Evolutionary conservation across 2,113 vertebrate genomes (phyloP).

Genomic region (Saguinus imperator): DNA sequence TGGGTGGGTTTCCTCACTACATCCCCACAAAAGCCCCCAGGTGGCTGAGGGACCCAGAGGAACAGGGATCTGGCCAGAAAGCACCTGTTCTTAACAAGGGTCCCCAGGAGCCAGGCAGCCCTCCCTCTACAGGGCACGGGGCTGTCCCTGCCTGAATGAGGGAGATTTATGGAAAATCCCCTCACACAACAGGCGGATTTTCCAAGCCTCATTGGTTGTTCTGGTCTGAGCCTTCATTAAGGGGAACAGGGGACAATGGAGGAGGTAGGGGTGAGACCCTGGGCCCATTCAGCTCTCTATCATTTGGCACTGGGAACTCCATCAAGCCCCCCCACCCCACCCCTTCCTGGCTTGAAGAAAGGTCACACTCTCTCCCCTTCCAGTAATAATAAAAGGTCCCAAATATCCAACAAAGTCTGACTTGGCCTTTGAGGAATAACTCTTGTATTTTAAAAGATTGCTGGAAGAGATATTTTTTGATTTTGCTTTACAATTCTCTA

Average conservation of each 20-base stretch:
- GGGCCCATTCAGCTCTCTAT: slow-evolving; percentile 21
- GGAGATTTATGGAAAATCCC: slow-evolving; percentile 72
- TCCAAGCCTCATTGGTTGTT: slow-evolving; percentile 69
- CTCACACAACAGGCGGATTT: slow-evolving; percentile 71
- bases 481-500: not conserved
- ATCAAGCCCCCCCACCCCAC: not conserved
- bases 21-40: not conserved
- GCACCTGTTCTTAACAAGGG: slow-evolving; percentile 47
- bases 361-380: not conserved
- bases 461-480: not conserved
- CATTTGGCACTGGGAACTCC: slow-evolving; percentile 20
- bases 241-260: not conserved
- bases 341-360: not conserved
- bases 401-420: not conserved
- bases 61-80: not conserved
- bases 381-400: not conserved
- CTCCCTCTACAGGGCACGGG: slow-evolving; percentile 48
- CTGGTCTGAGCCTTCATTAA: slow-evolving; percentile 63
- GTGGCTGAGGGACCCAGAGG: not conserved
- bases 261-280: not conserved
- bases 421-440: not conserved
- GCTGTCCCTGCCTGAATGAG: slow-evolving; percentile 41
- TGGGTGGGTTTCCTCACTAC: not conserved
- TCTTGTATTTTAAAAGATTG: slow-evolving; percentile 36
- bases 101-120: not conserved